A percentile compares a stretch with the other conserved stretches of the same genome.
phyloP scores from a whole-genome alignment of 1,140 invertebrate species.

The Drosophila guanche region DNA sequence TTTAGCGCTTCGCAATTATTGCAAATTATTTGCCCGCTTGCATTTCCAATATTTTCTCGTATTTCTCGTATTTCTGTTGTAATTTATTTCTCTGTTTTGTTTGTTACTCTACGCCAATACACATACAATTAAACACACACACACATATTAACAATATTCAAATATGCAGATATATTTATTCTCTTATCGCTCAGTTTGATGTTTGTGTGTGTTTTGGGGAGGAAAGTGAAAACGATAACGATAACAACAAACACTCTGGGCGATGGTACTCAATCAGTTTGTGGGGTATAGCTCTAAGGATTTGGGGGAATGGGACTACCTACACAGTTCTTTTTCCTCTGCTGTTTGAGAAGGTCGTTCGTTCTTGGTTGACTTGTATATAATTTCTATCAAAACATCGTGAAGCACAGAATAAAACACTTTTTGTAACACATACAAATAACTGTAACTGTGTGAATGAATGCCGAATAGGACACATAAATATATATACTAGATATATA shows the following conservation, averaged over 20 bases:
- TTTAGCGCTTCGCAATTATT: constrained; percentile 28
- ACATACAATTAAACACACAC: constrained; percentile 54
- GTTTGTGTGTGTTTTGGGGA: constrained; percentile 4
- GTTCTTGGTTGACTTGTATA: constrained; percentile 29
- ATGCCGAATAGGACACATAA: constrained; percentile 54
- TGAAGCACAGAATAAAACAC: constrained; percentile 41
- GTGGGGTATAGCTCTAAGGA: too few species aligned
- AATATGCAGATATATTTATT: constrained; percentile 60
- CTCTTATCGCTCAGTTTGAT: constrained; percentile 16
- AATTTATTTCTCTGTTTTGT: constrained; percentile 2
- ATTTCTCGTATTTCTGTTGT: constrained; percentile 20
- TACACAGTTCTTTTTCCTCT: constrained; percentile 5
- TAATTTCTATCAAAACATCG: constrained; percentile 72
- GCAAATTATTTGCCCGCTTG: constrained; percentile 38
- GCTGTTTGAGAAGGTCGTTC: not conserved
- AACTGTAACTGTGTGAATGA: constrained; percentile 62
- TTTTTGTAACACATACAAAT: constrained; percentile 62
- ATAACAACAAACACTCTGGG: not conserved
- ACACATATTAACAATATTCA: constrained; percentile 73
- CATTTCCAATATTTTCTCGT: constrained; percentile 14
- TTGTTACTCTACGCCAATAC: constrained; percentile 57
- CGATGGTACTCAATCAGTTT: not conserved
- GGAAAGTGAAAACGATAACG: not conserved
- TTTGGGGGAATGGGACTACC: not conserved
- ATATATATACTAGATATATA: constrained; percentile 59